Base-by-base conservation (phyloP, 1,140 invertebrate species). In the Bombus turneri region DNA sequence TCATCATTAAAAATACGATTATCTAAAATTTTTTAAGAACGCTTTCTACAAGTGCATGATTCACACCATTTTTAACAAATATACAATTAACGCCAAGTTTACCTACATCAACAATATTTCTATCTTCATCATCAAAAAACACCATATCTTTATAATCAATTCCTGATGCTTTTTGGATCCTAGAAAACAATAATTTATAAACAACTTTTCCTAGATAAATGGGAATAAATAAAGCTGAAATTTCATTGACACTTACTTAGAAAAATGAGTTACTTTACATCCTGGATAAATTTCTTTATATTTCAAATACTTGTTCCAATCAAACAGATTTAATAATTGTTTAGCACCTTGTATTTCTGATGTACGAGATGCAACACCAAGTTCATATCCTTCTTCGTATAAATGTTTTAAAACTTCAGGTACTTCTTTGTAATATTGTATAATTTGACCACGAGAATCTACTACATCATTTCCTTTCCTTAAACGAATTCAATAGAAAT, bases 221-320 rank as follows among this genome's bases (percentile, higher is more conserved):
- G 25, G n/a, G 85, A 15, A 77, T 28, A 83, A 83, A 84, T 80
- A 31, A 41, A 62, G 1, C 1, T 22, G 25, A 74, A 22, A 86
- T 79, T n/a, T 79, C 31, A 39, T 84, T 71, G 39, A 82, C 71
- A 95, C 94, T 95, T 95, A 97, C 97, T 95, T 96, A 78, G 95
- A 94, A 94, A 98, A 97, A 95, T 98, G 97, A 75, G 93, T 95
- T 22, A 95, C 94, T 96, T 98, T 98, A 82, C 93, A 95, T 34
- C 97, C 97, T 47, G 97, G 97, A 95, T 97, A 98, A 85, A 98
- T 98, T 95, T 98, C 96, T 92, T 96, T 96, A 88, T 97, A 97
- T 34, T 95, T 95, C 88, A 98, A 97, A 94, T 96, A 97, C 90
- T 96, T 95, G 31, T 97, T 94, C 97, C 97, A 98, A 39, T 95